Conservation (phyloP, 2,888 invertebrate species). For the Drosophila recens region DNA sequence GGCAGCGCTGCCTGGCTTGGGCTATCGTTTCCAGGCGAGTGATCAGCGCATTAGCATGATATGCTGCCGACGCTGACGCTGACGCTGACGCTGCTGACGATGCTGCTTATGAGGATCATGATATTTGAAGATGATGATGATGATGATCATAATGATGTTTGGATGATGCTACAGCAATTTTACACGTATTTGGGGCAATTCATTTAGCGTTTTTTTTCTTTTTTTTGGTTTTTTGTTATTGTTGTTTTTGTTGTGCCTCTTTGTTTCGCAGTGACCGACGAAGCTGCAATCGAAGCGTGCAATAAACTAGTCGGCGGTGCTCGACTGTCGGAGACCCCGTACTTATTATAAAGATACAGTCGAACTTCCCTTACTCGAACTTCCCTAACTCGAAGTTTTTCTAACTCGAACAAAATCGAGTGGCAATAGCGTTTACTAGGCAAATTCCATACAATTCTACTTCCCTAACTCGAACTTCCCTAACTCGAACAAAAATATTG, state of each 20-base stretch:
- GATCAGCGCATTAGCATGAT: slow-evolving; percentile 73
- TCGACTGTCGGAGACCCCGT: too few relatives aligned
- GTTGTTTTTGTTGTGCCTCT: slow-evolving; percentile 23
- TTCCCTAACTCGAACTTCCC: too few relatives aligned
- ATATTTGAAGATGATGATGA: slow-evolving; percentile 39
- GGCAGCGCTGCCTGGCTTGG: slow-evolving; percentile 36
- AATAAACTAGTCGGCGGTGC: too few relatives aligned
- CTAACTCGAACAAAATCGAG: too few relatives aligned
- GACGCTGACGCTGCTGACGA: slow-evolving; percentile 36
- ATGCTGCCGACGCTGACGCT: slow-evolving; percentile 41
- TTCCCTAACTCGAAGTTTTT: too few relatives aligned
- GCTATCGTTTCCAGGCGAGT: slow-evolving; percentile 69
- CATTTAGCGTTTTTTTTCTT: slow-evolving; percentile 63
- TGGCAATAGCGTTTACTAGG: too few relatives aligned
- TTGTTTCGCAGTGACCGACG: slow-evolving; percentile 56
- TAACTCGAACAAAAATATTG: too few relatives aligned
- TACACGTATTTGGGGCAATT: slow-evolving; percentile 74
- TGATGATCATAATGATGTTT: slow-evolving; percentile 46
- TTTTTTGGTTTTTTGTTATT: slow-evolving; percentile 27
- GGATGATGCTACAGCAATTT: slow-evolving; percentile 30
- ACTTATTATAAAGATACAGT: too few relatives aligned
- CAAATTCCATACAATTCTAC: too few relatives aligned
- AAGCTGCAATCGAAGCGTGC: slow-evolving; percentile 71
- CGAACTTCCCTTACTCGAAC: too few relatives aligned
- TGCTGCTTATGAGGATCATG: slow-evolving; percentile 44